These are phyloP conservation scores for Zelostemma sp. DNA, from an alignment of 1,140 invertebrate species.

Conservation along the genomic window DNA sequence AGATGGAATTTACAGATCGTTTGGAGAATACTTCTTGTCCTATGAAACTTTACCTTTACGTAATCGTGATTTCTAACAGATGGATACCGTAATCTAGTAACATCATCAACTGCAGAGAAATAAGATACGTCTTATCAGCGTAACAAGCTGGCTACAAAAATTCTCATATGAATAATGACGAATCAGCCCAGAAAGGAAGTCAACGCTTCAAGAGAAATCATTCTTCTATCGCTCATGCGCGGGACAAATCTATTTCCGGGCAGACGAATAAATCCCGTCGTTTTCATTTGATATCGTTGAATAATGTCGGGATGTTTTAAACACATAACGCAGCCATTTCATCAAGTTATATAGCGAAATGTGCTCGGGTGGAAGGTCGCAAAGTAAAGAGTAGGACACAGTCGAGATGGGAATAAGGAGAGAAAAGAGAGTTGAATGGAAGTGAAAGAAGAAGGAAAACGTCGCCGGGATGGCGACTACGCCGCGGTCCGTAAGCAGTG, in stretches of 20 bases:
- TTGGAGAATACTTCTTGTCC: conserved; percentile 43
- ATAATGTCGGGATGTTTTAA: conserved; percentile 33
- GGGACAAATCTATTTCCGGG: conserved; percentile 19
- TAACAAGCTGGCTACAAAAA: no score
- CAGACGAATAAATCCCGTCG: conserved; percentile 21
- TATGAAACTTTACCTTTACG: conserved; percentile 31
- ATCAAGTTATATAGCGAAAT: conserved; percentile 35
- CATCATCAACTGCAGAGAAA: no score
- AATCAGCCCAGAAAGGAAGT: no score
- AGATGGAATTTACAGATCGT: conserved; percentile 49
- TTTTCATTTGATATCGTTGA: conserved; percentile 40
- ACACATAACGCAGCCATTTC: conserved; percentile 34
- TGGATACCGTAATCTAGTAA: no score
- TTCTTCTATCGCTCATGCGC: neutral
- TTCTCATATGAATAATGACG: no score
- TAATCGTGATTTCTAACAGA: neutral
- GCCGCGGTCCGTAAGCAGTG: conserved; percentile 45
- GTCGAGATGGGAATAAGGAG: conserved; percentile 30
- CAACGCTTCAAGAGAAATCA: no score
- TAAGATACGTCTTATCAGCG: no score
- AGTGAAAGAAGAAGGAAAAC: conserved; percentile 28
- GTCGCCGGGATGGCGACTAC: conserved; percentile 47
- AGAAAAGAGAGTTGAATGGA: conserved; percentile 19
- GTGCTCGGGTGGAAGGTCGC: conserved; percentile 40
- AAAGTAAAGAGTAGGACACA: conserved; percentile 34